These are phyloP conservation scores for Colaptes auratus DNA, from an alignment of 2,113 vertebrate species.

Conservation along the genomic window DNA sequence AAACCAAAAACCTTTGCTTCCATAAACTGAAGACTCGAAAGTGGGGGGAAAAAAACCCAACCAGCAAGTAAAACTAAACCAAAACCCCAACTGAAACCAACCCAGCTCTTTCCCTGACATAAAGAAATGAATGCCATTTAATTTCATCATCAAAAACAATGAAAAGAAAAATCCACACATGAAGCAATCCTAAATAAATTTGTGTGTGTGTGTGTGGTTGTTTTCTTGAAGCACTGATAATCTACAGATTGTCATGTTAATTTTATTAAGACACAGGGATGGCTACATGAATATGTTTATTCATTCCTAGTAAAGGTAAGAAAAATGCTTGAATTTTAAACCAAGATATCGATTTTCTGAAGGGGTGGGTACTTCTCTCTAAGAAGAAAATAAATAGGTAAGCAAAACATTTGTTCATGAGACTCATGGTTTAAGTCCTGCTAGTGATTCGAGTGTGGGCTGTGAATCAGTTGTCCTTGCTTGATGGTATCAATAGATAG, in stretches of 20 bases:
- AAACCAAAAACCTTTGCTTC: neutral
- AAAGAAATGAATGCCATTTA: neutral
- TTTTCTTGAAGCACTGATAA: neutral
- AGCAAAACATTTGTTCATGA: neutral
- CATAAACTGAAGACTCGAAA: neutral
- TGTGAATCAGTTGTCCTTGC: neutral
- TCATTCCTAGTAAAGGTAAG: neutral
- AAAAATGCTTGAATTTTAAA: neutral
- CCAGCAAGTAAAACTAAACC: too few species aligned
- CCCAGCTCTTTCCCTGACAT: neutral
- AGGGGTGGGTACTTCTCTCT: neutral
- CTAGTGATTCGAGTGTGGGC: neutral
- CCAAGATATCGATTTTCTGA: neutral
- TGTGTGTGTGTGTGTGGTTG: too few species aligned
- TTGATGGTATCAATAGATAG: neutral
- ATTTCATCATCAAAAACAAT: neutral
- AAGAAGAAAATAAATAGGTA: neutral
- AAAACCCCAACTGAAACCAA: neutral
- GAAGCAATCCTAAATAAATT: neutral
- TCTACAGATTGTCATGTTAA: neutral
- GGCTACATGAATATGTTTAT: neutral
- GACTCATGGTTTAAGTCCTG: neutral
- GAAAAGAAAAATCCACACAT: neutral
- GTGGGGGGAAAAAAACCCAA: too few species aligned
- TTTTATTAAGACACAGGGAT: neutral